phyloP scores from a whole-genome alignment of 2,888 invertebrate species.

The Saturnia japonica region DNA sequence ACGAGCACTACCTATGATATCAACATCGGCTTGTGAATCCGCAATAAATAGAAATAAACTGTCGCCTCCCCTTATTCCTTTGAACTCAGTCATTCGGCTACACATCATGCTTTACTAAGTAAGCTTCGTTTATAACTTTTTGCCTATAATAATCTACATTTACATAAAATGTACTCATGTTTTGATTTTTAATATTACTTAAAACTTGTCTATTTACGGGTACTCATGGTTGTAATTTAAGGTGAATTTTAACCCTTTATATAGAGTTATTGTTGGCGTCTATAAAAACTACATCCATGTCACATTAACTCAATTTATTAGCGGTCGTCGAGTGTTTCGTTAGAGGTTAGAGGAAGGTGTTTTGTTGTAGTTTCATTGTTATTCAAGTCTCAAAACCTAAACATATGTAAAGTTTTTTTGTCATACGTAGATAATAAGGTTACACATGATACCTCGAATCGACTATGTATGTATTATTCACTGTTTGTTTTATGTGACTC shows the following conservation, averaged over 20 bases:
- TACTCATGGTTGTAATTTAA: not conserved
- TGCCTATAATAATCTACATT: slow-evolving; percentile 2
- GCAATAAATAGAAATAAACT: slow-evolving; percentile 36
- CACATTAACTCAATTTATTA: slow-evolving; percentile 42
- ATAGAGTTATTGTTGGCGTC: slow-evolving; percentile 22
- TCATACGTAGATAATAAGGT: slow-evolving; percentile 3
- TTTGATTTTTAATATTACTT: not conserved
- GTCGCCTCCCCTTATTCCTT: slow-evolving; percentile 18
- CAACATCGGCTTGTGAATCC: slow-evolving; percentile 40
- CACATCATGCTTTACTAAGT: slow-evolving; percentile 19
- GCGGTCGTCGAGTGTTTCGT: slow-evolving; percentile 24
- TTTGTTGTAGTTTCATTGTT: slow-evolving; percentile 22
- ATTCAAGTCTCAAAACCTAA: slow-evolving; percentile 14
- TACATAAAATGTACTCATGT: not conserved
- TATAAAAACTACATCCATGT: slow-evolving; percentile 35
- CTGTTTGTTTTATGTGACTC: slow-evolving; percentile 22
- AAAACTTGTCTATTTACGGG: not conserved
- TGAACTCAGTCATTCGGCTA: slow-evolving; percentile 22
- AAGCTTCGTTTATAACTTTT: slow-evolving; percentile 16
- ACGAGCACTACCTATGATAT: slow-evolving; percentile 50
- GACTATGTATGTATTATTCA: slow-evolving; percentile 19
- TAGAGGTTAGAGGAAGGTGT: slow-evolving; percentile 21
- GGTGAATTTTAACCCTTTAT: not conserved
- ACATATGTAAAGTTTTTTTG: slow-evolving; percentile 13
- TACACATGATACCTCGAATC: slow-evolving; percentile 14